A percentile compares a stretch with the other conserved stretches of the same genome.
Conservation (phyloP, 2,113 vertebrate genomes). For the Hucho hucho region DNA sequence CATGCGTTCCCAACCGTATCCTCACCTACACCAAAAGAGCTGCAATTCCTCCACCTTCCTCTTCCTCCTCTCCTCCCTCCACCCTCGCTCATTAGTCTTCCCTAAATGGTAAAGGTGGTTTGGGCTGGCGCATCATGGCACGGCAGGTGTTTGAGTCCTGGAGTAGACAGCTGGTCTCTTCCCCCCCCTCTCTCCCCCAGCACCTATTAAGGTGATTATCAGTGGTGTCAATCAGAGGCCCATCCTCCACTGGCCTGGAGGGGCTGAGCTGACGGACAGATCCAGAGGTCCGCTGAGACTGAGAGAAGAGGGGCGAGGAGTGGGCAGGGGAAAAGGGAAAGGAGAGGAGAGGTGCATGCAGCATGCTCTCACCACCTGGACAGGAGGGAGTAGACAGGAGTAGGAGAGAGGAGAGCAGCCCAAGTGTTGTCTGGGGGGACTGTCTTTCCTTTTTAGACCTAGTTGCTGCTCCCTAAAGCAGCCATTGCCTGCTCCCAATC, state of each 20-base stretch:
- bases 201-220: conserved; percentile 13
- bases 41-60: background rate
- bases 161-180: conserved; percentile 14
- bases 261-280: background rate
- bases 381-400: background rate
- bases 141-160: background rate
- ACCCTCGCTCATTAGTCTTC: background rate
- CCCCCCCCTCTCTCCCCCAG: conserved; percentile 32
- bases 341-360: conserved; percentile 13
- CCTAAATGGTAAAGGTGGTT: background rate
- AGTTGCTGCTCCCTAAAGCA: too few relatives aligned
- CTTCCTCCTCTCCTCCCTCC: background rate
- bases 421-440: too few relatives aligned
- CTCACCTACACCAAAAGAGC: background rate
- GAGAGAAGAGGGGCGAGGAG: conserved; percentile 6
- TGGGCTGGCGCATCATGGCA: background rate
- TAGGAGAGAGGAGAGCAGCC: too few relatives aligned
- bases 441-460: too few relatives aligned
- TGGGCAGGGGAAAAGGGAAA: too few relatives aligned
- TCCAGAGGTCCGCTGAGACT: background rate
- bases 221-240: conserved; percentile 19
- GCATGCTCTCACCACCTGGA: conserved; percentile 20
- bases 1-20: background rate
- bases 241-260: background rate
- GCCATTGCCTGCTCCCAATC: too few relatives aligned